phyloP scores from a whole-genome alignment of 2,113 vertebrate genomes.

The Platycercus adscitus region DNA sequence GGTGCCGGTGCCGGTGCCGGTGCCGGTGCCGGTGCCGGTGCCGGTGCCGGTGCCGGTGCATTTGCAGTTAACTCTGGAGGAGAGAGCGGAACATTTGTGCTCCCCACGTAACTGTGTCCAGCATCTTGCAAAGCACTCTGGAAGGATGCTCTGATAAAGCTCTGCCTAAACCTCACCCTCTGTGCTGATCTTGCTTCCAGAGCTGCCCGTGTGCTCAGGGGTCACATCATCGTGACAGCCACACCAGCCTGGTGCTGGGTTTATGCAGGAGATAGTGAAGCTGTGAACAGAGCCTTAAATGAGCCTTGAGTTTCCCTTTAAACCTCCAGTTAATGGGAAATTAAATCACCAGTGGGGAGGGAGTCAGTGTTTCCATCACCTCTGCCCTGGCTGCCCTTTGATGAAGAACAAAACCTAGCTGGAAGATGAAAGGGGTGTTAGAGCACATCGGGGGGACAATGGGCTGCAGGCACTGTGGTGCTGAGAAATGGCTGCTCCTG shows the following conservation, averaged over 20 bases:
- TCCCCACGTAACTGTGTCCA: accelerated
- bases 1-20: too few species aligned
- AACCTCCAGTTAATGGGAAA: not conserved
- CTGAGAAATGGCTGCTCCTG: not conserved
- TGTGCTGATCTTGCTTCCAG: not conserved
- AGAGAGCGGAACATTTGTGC: accelerated
- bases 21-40: too few species aligned
- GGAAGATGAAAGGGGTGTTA: not conserved
- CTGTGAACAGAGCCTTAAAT: not conserved
- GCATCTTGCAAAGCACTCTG: accelerated
- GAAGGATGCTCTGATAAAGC: not conserved
- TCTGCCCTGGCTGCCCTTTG: not conserved
- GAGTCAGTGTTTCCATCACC: not conserved
- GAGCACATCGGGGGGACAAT: accelerated
- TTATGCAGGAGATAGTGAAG: not conserved
- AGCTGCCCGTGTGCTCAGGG: not conserved
- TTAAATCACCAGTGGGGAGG: not conserved
- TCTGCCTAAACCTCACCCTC: not conserved
- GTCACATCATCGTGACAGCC: not conserved
- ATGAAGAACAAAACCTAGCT: not conserved
- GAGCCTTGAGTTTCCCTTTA: not conserved
- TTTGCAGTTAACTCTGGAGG: accelerated
- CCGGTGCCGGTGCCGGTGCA: accelerated
- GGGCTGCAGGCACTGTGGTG: accelerated
- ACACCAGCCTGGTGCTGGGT: not conserved